Percentiles rank a stretch among this genome's conserved stretches.
Evolutionary conservation across 2,797 vertebrate genomes (phyloP).

Genomic region (Eulemur mongoz): DNA sequence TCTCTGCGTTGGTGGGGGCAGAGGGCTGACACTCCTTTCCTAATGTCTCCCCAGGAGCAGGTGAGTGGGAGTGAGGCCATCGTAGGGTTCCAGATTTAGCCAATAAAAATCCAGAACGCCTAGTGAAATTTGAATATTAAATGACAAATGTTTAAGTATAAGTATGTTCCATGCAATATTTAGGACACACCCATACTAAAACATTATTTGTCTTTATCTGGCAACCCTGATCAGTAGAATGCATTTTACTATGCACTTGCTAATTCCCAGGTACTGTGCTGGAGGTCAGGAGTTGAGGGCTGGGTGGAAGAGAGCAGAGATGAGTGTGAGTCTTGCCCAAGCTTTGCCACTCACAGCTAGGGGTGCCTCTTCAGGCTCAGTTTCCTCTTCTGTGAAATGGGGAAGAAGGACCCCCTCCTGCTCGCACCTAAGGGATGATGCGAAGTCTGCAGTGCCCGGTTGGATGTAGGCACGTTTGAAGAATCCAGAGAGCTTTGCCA

Average conservation of each 20-base stretch:
- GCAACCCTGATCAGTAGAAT: neutral
- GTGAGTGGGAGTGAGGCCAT: neutral
- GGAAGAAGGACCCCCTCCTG: neutral
- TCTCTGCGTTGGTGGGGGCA: too few relatives aligned
- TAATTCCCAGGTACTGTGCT: neutral
- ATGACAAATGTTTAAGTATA: neutral
- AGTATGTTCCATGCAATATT: neutral
- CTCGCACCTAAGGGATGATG: neutral
- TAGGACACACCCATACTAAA: neutral
- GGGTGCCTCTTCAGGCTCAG: neutral
- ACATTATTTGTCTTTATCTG: neutral
- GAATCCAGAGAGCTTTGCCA: neutral
- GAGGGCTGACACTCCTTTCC: neutral
- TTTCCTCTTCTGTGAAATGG: neutral
- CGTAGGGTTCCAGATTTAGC: neutral
- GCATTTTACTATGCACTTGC: neutral
- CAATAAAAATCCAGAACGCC: neutral
- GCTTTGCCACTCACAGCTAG: neutral
- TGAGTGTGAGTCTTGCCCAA: neutral
- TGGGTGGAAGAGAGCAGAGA: neutral
- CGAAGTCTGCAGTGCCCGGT: neutral
- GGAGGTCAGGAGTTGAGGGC: neutral
- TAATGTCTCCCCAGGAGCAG: neutral
- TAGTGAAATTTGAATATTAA: slow-evolving; percentile 15
- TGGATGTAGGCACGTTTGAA: neutral